Base-by-base conservation (phyloP, 2,797 vertebrate species). In the Buceros bicornis region DNA sequence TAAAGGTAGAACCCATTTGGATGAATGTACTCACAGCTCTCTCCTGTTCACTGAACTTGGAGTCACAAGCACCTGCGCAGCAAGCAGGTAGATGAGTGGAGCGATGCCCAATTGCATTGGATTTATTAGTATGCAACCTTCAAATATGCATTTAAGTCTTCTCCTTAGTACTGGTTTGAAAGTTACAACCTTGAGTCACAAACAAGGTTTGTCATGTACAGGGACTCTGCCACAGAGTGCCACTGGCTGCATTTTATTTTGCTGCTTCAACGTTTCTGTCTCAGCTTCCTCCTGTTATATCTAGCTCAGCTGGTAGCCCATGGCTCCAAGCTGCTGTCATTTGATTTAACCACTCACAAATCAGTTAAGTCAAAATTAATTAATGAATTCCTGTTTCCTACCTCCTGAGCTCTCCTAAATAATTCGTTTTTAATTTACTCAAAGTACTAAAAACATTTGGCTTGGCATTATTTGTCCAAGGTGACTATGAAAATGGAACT, bases 351-450 rank as follows among this genome's bases (percentile, higher is more conserved):
- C 80, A 54, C 66, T 93, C 87, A 67, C 85, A 82, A 95, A 96
- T 96, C 96, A 95, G 70, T 69, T 76, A 73, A 93, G 93, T 97
- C 94, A 96, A 87, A 95, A 96, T 95, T 94, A 96, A 93, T 96
- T 96, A 95, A 95, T 93, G 77, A 94, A 91, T 90, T 92, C 12
- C 37, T 79, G 31, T 76, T 96, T 84, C 18, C 71, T 95, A 84
- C 56, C 56, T 89, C 65, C 70, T 82, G 57, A 93, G 37, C 60
- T 90, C 87, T 92, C 82, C 91, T 80, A 89, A 95, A 90, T 92
- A 96, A 93, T 94, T 96, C 56, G 0, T 42, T 90, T 96, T 95
- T 94, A 94, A 96, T 96, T 94, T 95, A 84, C 40, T 92, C 64
- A 47, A 64, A 70, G 19, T 50, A 66, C 40, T 90, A 76, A 88